phyloP scores from a whole-genome alignment of 2,113 vertebrate genomes.

The Campylorhamphus procurvoides region DNA sequence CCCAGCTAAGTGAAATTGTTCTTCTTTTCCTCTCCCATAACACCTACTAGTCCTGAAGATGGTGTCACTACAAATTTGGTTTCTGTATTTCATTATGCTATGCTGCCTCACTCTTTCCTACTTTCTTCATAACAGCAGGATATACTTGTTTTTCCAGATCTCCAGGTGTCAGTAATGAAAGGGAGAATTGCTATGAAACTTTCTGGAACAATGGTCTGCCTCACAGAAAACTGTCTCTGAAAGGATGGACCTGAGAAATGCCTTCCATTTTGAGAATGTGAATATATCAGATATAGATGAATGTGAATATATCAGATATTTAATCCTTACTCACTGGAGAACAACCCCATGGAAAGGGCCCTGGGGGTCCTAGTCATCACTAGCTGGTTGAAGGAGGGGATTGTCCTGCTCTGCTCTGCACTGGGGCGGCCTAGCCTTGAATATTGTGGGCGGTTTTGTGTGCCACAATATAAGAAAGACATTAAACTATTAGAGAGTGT shows the following conservation, averaged over 20 bases:
- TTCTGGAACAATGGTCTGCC: neutral
- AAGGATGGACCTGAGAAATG: neutral
- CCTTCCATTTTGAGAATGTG: neutral
- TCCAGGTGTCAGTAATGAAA: neutral
- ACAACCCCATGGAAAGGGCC: neutral
- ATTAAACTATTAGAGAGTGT: neutral
- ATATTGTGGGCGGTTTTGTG: neutral
- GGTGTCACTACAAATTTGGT: neutral
- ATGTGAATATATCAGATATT: neutral
- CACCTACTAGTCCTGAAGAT: neutral
- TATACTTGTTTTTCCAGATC: neutral
- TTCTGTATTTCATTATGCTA: neutral
- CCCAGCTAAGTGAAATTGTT: neutral
- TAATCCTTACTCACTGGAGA: neutral
- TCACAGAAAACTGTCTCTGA: neutral
- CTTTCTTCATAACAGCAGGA: neutral
- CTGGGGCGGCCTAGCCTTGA: neutral
- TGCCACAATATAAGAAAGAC: neutral
- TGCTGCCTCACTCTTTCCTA: neutral
- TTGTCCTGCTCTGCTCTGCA: neutral
- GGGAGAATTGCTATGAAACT: neutral
- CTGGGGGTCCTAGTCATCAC: accelerated
- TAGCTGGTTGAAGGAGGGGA: neutral
- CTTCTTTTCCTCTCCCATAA: neutral
- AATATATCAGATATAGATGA: neutral